Evolutionary conservation across 2,888 invertebrate genomes (phyloP).

Genomic region (Chouioia cunea): DNA sequence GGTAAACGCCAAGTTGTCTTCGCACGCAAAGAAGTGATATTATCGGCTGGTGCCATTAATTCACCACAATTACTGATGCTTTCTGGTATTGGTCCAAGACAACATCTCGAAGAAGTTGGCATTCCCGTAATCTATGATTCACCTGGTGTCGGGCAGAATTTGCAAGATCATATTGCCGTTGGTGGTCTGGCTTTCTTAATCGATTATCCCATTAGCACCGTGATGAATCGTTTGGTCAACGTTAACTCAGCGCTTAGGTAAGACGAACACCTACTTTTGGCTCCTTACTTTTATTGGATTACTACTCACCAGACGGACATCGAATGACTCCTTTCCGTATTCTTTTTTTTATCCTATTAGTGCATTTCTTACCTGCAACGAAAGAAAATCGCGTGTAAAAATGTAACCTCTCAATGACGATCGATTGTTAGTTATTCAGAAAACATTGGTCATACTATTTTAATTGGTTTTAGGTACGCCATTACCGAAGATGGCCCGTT

Average conservation of each 20-base stretch:
- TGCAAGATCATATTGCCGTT: slow-evolving; percentile 91
- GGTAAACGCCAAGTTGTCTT: slow-evolving; percentile 75
- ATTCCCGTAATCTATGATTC: slow-evolving; percentile 81
- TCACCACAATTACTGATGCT: slow-evolving; percentile 93
- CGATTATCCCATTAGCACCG: slow-evolving; percentile 84
- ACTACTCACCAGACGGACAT: too few species aligned
- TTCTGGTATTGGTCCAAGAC: slow-evolving; percentile 85
- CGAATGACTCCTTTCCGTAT: too few species aligned
- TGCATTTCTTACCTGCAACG: too few species aligned
- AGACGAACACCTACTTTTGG: too few species aligned
- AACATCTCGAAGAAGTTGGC: slow-evolving; percentile 80
- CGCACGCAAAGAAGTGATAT: slow-evolving; percentile 84
- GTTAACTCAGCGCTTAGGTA: slow-evolving; percentile 81
- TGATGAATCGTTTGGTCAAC: slow-evolving; percentile 85
- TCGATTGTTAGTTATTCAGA: too few species aligned
- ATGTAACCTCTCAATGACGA: too few species aligned
- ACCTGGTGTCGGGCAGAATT: slow-evolving; percentile 87
- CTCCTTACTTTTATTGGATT: background rate
- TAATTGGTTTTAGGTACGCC: slow-evolving; percentile 73
- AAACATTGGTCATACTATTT: background rate
- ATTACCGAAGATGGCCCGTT: slow-evolving; percentile 88
- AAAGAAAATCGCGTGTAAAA: too few species aligned
- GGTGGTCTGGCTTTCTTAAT: slow-evolving; percentile 86
- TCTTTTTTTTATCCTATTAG: too few species aligned
- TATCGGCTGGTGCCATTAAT: slow-evolving; percentile 91